These are phyloP conservation scores for Aethes cnicana DNA, from an alignment of 2,888 invertebrate species.

Conservation along the genomic window DNA sequence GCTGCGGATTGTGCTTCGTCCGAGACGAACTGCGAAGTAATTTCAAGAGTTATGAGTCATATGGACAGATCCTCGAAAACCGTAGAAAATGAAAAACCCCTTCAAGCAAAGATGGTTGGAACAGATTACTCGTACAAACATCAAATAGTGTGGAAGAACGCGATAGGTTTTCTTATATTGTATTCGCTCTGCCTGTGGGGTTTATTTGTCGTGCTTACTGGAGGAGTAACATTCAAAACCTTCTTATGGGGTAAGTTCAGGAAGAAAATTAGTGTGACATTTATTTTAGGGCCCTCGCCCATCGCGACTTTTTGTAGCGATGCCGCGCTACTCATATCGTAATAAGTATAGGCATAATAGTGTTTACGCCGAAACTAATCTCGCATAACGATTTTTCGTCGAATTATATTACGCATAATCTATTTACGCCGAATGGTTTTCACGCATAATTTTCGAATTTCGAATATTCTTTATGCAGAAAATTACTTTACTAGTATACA, in stretches of 20 bases:
- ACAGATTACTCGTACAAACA: constrained; percentile 63
- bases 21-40: constrained; percentile 7
- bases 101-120: constrained; percentile 47
- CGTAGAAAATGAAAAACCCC: constrained; percentile 17
- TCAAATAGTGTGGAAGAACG: constrained; percentile 84
- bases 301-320: too few species aligned
- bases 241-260: constrained; percentile 31
- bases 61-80: background rate
- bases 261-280: too few species aligned
- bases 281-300: too few species aligned
- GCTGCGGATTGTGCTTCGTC: constrained; percentile 1
- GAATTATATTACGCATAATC: too few species aligned
- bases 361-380: too few species aligned
- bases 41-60: background rate
- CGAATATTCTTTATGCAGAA: too few species aligned
- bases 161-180: constrained; percentile 80
- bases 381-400: too few species aligned
- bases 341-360: too few species aligned
- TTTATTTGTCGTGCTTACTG: constrained; percentile 45
- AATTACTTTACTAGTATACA: too few species aligned
- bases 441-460: too few species aligned
- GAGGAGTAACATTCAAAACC: constrained; percentile 37
- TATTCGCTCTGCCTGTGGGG: constrained; percentile 76
- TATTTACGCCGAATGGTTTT: too few species aligned
- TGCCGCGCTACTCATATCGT: too few species aligned